These are phyloP conservation scores for Xiphophorus maculatus DNA, from an alignment of 2,113 vertebrate genomes.

Conservation along the genomic window DNA sequence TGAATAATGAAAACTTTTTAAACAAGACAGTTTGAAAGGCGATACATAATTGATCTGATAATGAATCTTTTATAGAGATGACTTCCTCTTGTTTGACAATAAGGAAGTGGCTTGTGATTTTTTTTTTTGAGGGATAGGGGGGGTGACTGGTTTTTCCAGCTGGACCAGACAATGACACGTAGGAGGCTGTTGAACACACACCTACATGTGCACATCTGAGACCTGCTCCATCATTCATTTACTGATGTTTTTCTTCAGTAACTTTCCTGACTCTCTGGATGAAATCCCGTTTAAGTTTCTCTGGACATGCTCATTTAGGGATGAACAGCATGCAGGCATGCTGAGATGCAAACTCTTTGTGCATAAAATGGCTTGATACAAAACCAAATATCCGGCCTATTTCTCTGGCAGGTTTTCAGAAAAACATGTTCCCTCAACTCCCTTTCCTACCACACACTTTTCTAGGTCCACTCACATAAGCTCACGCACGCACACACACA, in stretches of 20 bases:
- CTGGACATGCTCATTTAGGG: constrained; percentile 57
- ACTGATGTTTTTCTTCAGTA: constrained; percentile 25
- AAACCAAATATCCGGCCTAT: constrained; percentile 64
- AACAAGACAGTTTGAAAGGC: constrained; percentile 73
- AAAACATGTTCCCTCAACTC: constrained; percentile 59
- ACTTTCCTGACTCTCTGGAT: constrained; percentile 35
- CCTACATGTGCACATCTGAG: constrained; percentile 26
- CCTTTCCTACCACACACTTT: constrained; percentile 50
- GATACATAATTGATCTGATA: constrained; percentile 66
- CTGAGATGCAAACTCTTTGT: constrained; percentile 48
- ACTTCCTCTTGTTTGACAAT: constrained; percentile 69
- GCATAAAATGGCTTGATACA: constrained; percentile 59
- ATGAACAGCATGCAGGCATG: constrained; percentile 38
- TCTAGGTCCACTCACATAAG: constrained; percentile 24
- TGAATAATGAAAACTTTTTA: constrained; percentile 76
- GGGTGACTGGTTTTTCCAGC: constrained; percentile 50
- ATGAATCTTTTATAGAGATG: constrained; percentile 76
- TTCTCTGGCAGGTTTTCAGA: constrained; percentile 62
- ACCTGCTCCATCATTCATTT: constrained; percentile 37
- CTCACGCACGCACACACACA: constrained; percentile 45
- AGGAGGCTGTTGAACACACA: constrained; percentile 40
- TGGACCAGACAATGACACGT: constrained; percentile 39
- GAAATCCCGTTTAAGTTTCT: constrained; percentile 38
- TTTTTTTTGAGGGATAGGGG: neutral
- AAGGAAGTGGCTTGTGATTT: constrained; percentile 63